These are phyloP conservation scores for Pseudococcus longispinus DNA, from an alignment of 2,888 invertebrate genomes.

Conservation along the genomic window DNA sequence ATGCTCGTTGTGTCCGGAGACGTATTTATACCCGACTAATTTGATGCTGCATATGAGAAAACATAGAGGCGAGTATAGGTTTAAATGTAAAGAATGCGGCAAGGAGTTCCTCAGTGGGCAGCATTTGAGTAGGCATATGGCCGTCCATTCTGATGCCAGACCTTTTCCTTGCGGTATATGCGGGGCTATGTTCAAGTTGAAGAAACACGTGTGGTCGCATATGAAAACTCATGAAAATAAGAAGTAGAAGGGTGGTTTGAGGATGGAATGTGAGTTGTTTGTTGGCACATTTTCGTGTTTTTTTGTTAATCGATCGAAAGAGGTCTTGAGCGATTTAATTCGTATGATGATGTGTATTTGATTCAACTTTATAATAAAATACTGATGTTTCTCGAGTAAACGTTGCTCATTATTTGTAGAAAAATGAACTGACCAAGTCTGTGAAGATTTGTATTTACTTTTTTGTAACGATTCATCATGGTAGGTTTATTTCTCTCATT, in stretches of 20 bases:
- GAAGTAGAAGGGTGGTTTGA: background rate
- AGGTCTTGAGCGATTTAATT: too few relatives aligned
- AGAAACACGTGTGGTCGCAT: conserved; percentile 57
- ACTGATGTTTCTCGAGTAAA: too few relatives aligned
- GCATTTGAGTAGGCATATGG: conserved; percentile 55
- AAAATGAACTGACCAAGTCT: too few relatives aligned
- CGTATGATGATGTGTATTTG: too few relatives aligned
- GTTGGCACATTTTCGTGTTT: too few relatives aligned
- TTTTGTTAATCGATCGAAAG: too few relatives aligned
- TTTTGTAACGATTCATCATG: too few relatives aligned
- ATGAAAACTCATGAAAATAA: conserved; percentile 46
- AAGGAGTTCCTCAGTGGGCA: conserved; percentile 55
- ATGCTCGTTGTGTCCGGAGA: conserved; percentile 66
- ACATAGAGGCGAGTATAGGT: conserved; percentile 57
- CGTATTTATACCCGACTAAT: conserved; percentile 63
- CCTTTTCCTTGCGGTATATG: conserved; percentile 32
- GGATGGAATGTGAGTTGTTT: too few relatives aligned
- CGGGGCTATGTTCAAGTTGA: conserved; percentile 53
- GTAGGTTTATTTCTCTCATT: too few relatives aligned
- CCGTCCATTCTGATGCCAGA: conserved; percentile 56
- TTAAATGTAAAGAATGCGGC: conserved; percentile 55
- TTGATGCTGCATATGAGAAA: conserved; percentile 54
- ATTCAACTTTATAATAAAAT: too few relatives aligned
- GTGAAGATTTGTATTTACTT: too few relatives aligned
- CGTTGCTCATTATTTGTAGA: too few relatives aligned